Percentiles rank a stretch among this genome's conserved stretches.
Conservation (phyloP, 2,888 invertebrate genomes). For the Eupithecia abbreviata region DNA sequence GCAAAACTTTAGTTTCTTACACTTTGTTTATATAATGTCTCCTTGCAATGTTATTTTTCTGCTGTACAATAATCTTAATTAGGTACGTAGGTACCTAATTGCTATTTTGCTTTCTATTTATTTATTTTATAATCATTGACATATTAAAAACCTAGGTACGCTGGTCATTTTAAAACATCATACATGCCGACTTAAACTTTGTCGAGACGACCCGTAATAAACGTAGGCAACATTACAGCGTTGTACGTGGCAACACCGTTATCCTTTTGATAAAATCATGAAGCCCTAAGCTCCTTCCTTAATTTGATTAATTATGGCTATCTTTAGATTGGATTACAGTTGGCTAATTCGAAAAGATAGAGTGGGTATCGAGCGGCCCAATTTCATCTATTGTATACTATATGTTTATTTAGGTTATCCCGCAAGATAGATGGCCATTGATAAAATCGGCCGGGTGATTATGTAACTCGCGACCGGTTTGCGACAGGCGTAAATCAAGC, state of each 20-base stretch:
- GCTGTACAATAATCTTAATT: no score
- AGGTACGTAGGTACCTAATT: no score
- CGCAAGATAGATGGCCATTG: background rate
- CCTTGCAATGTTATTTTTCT: no score
- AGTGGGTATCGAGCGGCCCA: background rate
- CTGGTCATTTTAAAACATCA: background rate
- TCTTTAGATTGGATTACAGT: background rate
- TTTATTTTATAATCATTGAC: background rate
- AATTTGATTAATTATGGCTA: constrained; percentile 4
- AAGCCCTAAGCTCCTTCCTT: background rate
- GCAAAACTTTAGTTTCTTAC: no score
- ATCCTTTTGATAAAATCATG: background rate
- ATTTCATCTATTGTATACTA: background rate
- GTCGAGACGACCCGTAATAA: background rate
- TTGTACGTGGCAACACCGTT: background rate
- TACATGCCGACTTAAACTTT: background rate
- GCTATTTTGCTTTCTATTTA: background rate
- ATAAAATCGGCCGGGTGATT: background rate
- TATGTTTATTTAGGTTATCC: background rate
- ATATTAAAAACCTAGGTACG: background rate
- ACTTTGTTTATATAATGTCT: no score
- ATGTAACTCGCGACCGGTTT: no score
- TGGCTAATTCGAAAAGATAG: background rate
- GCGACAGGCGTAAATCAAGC: no score
- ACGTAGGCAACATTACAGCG: background rate